Evolutionary conservation across 1,140 invertebrate genomes (phyloP), one percentile per base, ranked within the genome.

Genomic region (Whitmania pigra): DNA sequence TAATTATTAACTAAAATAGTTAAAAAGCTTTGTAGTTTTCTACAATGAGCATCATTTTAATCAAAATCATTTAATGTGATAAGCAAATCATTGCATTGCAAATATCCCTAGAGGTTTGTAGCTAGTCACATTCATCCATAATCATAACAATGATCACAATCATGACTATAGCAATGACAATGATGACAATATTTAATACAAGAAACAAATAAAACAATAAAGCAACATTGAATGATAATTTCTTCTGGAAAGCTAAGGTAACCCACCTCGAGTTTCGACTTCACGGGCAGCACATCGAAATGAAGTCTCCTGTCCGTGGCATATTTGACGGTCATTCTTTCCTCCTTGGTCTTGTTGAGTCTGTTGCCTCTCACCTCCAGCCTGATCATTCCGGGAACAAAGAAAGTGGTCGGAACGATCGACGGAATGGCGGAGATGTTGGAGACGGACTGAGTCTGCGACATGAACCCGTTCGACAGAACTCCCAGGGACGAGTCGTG

Each of bases 241-340:
- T 73, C 71, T 22, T 27, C 72, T 69, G 18, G 73, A 29, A 71
- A 55, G 13, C 31, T 49, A 66, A 63, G n/a, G 55, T 54, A 72
- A 67, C 73, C 75, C 70, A 84, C 83, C 77, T 81, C 77, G 27
- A 85, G 75, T 67, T 78, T 78, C 7, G 83, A 80, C 80, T 83
- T 81, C 40, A 80, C 77, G 69, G 80, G 80, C 13, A 82, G 76
- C 55, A 85, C 77, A n/a, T 78, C 77, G 0, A 83, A 76, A 69
- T 84, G 80, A 40, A 85, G 78, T 49, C 84, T 74, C 57, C 81
- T 74, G 75, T 85, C 84, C 67, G 79, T 77, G 20, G 81, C 83
- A 73, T 85, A 84, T 67, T 79, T 72, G 72, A 81, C 81, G 40
- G 76, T 78, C 13, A 77, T 76, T 67, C 80, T 81, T 69, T 84